These are phyloP conservation scores for Noctilio leporinus DNA, from an alignment of 2,113 vertebrate species.

Conservation along the genomic window DNA sequence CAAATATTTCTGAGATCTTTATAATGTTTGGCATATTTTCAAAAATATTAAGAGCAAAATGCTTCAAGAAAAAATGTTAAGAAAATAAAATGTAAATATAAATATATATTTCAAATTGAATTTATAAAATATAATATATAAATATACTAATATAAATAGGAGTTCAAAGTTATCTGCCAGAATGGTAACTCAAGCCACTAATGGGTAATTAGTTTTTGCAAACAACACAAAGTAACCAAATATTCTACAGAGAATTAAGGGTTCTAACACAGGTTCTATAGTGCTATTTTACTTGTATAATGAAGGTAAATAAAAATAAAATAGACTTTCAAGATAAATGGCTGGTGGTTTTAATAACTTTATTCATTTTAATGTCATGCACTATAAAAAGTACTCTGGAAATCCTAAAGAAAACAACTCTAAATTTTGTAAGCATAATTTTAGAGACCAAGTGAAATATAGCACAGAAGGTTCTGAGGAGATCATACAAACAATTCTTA, in stretches of 20 bases:
- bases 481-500: neutral
- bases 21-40: neutral
- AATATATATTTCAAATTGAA: neutral
- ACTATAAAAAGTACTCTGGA: neutral
- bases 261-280: neutral
- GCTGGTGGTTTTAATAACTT: neutral
- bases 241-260: neutral
- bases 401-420: neutral
- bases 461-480: neutral
- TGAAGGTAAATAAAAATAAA: neutral
- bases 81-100: neutral
- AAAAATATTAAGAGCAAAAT: neutral
- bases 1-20: neutral
- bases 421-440: neutral
- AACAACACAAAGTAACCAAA: neutral
- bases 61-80: neutral
- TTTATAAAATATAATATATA: neutral
- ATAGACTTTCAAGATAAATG: neutral
- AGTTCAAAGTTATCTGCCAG: neutral
- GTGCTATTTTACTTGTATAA: neutral
- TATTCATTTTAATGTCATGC: neutral
- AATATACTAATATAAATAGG: neutral
- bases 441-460: neutral
- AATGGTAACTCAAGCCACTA: neutral
- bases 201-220: neutral